These are phyloP conservation scores for Megalonaias nervosa DNA, from an alignment of 1,140 invertebrate genomes.

Conservation along the genomic window DNA sequence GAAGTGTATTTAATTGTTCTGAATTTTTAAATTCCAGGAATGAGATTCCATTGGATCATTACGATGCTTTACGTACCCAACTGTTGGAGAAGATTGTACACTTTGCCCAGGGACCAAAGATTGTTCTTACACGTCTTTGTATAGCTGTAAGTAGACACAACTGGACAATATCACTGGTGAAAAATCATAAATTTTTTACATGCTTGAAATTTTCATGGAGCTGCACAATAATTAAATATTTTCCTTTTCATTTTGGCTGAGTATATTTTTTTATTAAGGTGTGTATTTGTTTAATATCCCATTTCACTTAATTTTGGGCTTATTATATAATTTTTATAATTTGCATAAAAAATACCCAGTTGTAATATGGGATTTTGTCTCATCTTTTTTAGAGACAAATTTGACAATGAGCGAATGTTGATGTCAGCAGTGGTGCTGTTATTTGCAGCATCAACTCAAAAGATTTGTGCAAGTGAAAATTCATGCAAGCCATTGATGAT, in stretches of 20 bases:
- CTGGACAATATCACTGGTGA: neutral
- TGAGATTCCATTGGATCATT: constrained; percentile 85
- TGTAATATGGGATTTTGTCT: no score
- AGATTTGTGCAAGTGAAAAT: no score
- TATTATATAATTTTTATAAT: no score
- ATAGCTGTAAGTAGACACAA: constrained; percentile 80
- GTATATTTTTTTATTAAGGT: constrained; percentile 5
- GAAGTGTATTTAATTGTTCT: constrained; percentile 8
- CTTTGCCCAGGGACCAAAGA: constrained; percentile 83
- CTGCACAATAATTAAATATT: neutral
- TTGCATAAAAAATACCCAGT: no score
- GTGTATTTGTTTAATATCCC: neutral
- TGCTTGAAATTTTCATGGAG: no score
- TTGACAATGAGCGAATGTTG: no score
- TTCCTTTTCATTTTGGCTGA: constrained; percentile 26
- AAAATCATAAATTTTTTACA: neutral
- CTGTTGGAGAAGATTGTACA: constrained; percentile 83
- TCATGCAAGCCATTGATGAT: no score
- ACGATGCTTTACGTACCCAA: constrained; percentile 82
- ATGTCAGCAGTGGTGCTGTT: no score
- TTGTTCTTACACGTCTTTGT: constrained; percentile 88
- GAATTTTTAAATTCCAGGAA: constrained; percentile 64
- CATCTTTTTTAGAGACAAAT: no score
- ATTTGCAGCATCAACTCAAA: no score
- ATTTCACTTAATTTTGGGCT: neutral